Evolutionary conservation across 2,888 invertebrate genomes (phyloP).

Genomic region (Parelbella ahira): DNA sequence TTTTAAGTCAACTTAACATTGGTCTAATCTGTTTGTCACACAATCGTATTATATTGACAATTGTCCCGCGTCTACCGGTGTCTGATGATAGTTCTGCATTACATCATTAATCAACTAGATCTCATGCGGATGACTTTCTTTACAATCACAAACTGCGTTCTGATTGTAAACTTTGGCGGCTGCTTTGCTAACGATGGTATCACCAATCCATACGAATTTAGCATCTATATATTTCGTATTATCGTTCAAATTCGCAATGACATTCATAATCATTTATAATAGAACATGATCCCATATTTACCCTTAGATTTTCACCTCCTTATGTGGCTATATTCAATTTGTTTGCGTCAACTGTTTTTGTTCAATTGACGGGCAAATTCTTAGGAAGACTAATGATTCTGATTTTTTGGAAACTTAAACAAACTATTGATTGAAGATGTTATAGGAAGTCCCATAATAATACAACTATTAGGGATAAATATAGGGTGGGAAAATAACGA

Average conservation of each 20-base stretch:
- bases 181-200: conserved; percentile 50
- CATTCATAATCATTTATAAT: conserved; percentile 69
- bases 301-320: conserved; percentile 76
- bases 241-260: conserved; percentile 38
- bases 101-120: conserved; percentile 71
- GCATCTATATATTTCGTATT: conserved; percentile 32
- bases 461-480: conserved; percentile 1
- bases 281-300: conserved; percentile 66
- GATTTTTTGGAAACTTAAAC: conserved; percentile 51
- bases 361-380: conserved; percentile 74
- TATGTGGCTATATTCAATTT: conserved; percentile 78
- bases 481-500: conserved; percentile 8
- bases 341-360: conserved; percentile 75
- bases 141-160: conserved; percentile 64
- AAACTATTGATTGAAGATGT: conserved; percentile 31
- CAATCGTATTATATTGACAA: conserved; percentile 55
- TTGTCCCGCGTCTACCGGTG: conserved; percentile 57
- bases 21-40: conserved; percentile 48
- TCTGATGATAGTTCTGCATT: conserved; percentile 62
- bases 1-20: conserved; percentile 7
- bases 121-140: conserved; percentile 63
- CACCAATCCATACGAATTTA: conserved; percentile 35
- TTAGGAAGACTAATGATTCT: conserved; percentile 65
- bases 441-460: conserved; percentile 3
- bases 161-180: conserved; percentile 64